A percentile compares a stretch with the other conserved stretches of the same genome.
Conservation (phyloP, 2,113 vertebrate genomes). For the Girardinichthys multiradiatus region DNA sequence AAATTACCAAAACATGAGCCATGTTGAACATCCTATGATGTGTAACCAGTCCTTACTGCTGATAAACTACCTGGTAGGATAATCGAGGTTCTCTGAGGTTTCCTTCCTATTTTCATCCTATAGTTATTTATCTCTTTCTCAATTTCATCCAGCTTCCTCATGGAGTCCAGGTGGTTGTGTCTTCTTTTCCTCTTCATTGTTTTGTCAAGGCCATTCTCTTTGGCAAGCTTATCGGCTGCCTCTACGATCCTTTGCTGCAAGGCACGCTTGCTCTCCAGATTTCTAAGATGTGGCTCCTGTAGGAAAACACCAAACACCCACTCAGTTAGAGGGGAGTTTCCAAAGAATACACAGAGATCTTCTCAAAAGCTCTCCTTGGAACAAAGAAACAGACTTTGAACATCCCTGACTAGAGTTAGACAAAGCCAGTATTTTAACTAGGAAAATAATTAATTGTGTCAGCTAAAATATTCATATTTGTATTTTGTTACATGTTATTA, state of each 20-base stretch:
- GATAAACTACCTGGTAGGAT: conserved; percentile 82
- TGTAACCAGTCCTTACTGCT: neutral
- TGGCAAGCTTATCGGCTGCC: conserved; percentile 90
- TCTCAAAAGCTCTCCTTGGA: neutral
- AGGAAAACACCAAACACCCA: conserved; percentile 16
- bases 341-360: conserved; percentile 7
- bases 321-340: conserved; percentile 20
- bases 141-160: conserved; percentile 89
- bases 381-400: conserved; percentile 14
- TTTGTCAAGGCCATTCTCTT: conserved; percentile 89
- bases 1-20: neutral
- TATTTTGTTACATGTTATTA: neutral
- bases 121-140: conserved; percentile 92
- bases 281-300: conserved; percentile 90
- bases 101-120: conserved; percentile 87
- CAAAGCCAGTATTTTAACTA: conserved; percentile 2
- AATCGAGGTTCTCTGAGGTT: conserved; percentile 87
- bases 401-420: neutral
- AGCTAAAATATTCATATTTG: neutral
- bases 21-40: neutral
- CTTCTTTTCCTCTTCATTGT: conserved; percentile 93
- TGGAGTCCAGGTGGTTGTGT: conserved; percentile 86
- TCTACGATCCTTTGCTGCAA: conserved; percentile 96
- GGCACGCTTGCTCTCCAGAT: conserved; percentile 91
- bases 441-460: neutral